These are phyloP conservation scores for Lepisosteus osseus DNA, from an alignment of 2,113 vertebrate genomes.

Conservation along the genomic window DNA sequence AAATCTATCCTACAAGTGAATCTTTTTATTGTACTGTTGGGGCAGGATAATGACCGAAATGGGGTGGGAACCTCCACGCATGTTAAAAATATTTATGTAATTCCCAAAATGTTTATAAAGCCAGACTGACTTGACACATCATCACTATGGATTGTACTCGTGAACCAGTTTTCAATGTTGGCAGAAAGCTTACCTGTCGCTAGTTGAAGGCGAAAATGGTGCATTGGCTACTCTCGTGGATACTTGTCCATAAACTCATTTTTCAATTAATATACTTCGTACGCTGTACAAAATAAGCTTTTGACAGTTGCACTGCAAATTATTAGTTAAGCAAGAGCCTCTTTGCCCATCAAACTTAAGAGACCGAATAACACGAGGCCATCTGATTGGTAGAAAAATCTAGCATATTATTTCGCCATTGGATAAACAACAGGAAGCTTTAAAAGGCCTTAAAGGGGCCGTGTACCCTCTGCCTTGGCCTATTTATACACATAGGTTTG, in stretches of 20 bases:
- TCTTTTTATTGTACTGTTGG: not conserved
- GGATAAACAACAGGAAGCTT: constrained; percentile 20
- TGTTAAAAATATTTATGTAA: no score
- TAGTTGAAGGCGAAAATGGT: constrained; percentile 53
- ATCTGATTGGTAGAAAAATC: constrained; percentile 47
- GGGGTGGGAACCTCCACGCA: no score
- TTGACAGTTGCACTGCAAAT: constrained; percentile 21
- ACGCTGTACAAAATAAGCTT: constrained; percentile 7
- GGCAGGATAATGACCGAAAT: no score
- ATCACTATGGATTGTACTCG: not conserved
- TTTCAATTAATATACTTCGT: not conserved
- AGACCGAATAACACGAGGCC: constrained; percentile 18
- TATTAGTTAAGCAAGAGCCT: constrained; percentile 20
- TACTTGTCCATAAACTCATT: constrained; percentile 45
- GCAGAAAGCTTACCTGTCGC: constrained; percentile 55
- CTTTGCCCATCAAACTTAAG: not conserved
- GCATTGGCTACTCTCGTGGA: constrained; percentile 29
- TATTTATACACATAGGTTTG: not conserved
- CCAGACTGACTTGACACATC: constrained; percentile 12
- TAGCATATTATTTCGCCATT: constrained; percentile 38
- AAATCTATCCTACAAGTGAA: not conserved
- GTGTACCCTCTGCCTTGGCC: not conserved
- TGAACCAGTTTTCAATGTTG: no score
- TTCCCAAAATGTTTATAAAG: no score
- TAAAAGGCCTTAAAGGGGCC: not conserved